phyloP scores from a whole-genome alignment of 2,888 invertebrate species.

The Drosophila algonquin region DNA sequence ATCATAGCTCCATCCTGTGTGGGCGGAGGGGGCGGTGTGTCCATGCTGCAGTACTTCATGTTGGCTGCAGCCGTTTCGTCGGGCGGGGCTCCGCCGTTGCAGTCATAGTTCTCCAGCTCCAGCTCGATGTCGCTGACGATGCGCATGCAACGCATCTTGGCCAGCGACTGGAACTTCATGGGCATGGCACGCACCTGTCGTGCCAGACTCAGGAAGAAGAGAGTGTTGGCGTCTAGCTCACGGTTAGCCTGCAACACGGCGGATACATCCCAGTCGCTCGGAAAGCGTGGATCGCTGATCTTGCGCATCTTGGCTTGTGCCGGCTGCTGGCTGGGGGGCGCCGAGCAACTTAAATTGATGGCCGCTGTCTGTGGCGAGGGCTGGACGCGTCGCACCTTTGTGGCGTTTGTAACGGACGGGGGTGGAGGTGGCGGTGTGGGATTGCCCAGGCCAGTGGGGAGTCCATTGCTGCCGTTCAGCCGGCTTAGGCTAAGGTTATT shows the following conservation, averaged over 20 bases:
- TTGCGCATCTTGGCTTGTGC: conserved; percentile 77
- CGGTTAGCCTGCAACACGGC: conserved; percentile 82
- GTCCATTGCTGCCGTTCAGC: conserved; percentile 27
- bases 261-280: conserved; percentile 78
- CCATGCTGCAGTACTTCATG: conserved; percentile 75
- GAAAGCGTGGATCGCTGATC: conserved; percentile 64
- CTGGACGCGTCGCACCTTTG: conserved; percentile 79
- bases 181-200: conserved; percentile 83
- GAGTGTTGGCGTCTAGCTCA: conserved; percentile 82
- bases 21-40: conserved; percentile 75
- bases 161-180: conserved; percentile 82
- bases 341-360: conserved; percentile 78
- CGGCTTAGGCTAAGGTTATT: conserved; percentile 22
- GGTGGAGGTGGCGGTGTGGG: conserved; percentile 64
- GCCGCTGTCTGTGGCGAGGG: conserved; percentile 81
- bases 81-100: conserved; percentile 67
- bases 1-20: conserved; percentile 48
- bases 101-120: conserved; percentile 82
- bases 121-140: conserved; percentile 83
- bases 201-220: conserved; percentile 82
- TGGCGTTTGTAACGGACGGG: conserved; percentile 49
- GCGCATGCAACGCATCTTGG: conserved; percentile 84
- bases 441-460: conserved; percentile 35
- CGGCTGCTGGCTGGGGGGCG: conserved; percentile 40
- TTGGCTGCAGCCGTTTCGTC: conserved; percentile 65